Base-by-base conservation (phyloP, 2,888 invertebrate genomes). In the Scelioninae gen. 2 region DNA sequence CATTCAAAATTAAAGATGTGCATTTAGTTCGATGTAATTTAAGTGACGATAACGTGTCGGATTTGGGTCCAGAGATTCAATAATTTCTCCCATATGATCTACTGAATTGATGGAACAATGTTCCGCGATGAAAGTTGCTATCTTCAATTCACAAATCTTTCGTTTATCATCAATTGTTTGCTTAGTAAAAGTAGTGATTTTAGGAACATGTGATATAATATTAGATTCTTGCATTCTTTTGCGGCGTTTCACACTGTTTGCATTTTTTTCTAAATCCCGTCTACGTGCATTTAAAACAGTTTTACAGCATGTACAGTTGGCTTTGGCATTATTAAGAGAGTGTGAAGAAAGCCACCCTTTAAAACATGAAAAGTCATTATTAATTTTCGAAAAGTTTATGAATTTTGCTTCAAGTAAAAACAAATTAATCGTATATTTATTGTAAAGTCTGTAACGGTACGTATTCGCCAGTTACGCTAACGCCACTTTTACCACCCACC, bases 11-110 rank as follows among this genome's bases (percentile, higher is more conserved):
- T 28, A 28, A 28, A 4, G 28, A 4, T 28, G 28, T 28, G 7
- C 81, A 80, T 18, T 77, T 78, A 9, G 78, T 77, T 5, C 73
- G 64, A 55, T 77, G 76, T 11, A 77, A 28, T 71, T 76, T 82
- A 55, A 74, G 11, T 19, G 77, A 78, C 11, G 75, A 72, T 7
- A 81, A 45, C 15, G 74, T 70, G 48, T 72, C 73, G 35, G 77
- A 78, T 18, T 68, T 4, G 65, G 48, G 57, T 79, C 78, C 3
- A 78, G 39, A 9, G 70, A 57, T 18, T 74, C 60, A 6, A 79
- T 50, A 13, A 78, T 43, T 9, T 58, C 41, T 13, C 70, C 58
- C 16, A 78, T 55, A 58, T 77, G 77, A 68, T 78, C 70, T 0
- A 78, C 75, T 13, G 78, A 70, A 63, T 50, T 39, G 4, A 78